Evolutionary conservation across 2,797 vertebrate species (phyloP), one percentile per base, ranked within the genome.

Genomic region (Balearica regulorum): DNA sequence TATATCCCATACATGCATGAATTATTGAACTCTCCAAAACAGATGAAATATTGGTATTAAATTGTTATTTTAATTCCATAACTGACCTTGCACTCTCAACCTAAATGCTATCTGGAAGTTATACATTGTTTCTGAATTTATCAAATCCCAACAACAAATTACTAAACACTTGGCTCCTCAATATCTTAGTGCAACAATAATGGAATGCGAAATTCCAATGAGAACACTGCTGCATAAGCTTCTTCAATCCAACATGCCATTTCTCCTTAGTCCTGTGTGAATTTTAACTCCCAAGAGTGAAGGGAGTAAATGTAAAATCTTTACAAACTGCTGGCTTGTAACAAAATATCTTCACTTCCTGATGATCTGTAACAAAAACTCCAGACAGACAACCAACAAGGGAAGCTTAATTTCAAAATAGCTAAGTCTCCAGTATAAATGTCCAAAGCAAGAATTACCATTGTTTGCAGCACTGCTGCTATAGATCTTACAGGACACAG

Each of bases 141-240:
- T 92, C 87, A 90, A 85, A 81, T 46, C 86, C 54, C 87, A 89
- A 64, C 86, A 81, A 44, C 57, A 73, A 90, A 96, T 87, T 82
- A 83, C 72, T 46, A 79, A 77, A 85, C 28, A 22, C 37, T 89
- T 93, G 89, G 87, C 87, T 94, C 57, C 93, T 93, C 80, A 31
- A 2, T 15, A 82, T 89, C 86, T 31, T 13, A 94, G 22, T 71
- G 83, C 89, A 94, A 76, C 68, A 19, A 71, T 39, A 73, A 16
- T 29, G 82, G 91, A 89, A 95, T 93, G 84, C 6, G 13, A 49
- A 83, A 95, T 79, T 62, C 76, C 89, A 90, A 24, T 3, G 49
- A 65, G 87, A 94, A 66, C 44, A 78, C n/a, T 54, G 48, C 70
- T 76, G 16, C 14, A 65, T 35, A 69, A 89, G 68, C 11, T 65